These are phyloP conservation scores for Cosmorhoe ocellata DNA, from an alignment of 2,888 invertebrate genomes.

Conservation along the genomic window DNA sequence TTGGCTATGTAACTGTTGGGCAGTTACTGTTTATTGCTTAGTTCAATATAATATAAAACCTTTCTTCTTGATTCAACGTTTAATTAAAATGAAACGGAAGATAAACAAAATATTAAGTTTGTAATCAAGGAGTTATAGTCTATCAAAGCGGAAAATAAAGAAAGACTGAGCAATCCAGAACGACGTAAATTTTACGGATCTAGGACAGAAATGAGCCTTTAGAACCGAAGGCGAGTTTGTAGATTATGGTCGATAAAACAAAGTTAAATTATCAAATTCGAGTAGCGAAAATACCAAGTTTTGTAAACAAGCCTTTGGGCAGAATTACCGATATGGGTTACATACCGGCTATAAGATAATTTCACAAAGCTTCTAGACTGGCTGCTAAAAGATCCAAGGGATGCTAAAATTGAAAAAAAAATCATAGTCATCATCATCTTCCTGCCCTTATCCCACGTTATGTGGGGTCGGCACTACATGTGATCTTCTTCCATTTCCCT, in stretches of 20 bases:
- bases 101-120: conserved; percentile 54
- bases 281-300: conserved; percentile 55
- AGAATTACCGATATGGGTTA: conserved; percentile 23
- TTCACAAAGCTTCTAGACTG: not conserved
- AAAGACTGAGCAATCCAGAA: conserved; percentile 30
- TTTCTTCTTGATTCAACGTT: conserved; percentile 15
- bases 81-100: conserved; percentile 51
- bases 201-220: conserved; percentile 35
- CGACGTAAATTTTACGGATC: conserved; percentile 40
- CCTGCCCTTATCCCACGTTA: too few relatives aligned
- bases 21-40: not conserved
- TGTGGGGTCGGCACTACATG: too few relatives aligned
- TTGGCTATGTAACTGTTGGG: too few relatives aligned
- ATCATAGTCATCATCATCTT: too few relatives aligned
- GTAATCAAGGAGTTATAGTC: conserved; percentile 57
- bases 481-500: too few relatives aligned
- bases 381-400: too few relatives aligned
- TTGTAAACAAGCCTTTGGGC: conserved; percentile 42
- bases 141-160: conserved; percentile 55
- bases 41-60: not conserved
- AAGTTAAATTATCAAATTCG: conserved; percentile 63
- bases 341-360: conserved; percentile 11
- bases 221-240: conserved; percentile 42
- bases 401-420: too few relatives aligned
- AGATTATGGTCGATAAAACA: conserved; percentile 59